Base-by-base conservation (phyloP, 2,888 invertebrate species). In the Disparrhopalites patrizii region DNA sequence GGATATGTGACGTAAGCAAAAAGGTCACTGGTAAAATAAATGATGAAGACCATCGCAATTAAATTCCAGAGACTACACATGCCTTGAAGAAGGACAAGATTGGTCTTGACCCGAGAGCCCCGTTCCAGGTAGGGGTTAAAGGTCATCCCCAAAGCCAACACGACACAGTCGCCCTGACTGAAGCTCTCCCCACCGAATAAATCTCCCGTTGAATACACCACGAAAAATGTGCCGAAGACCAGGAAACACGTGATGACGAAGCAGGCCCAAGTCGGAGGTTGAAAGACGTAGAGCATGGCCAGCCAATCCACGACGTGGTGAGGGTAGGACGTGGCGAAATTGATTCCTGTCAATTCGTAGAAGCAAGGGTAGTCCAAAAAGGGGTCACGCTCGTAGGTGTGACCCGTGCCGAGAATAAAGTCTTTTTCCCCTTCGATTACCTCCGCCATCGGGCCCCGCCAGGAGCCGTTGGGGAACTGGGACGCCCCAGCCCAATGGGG, bases 1-100 rank as follows among this genome's bases (percentile, higher is more conserved):
- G 52, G 52, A 23, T 28, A 52, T 2, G 52, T 52, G 28, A 52
- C 52, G 28, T 52, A 52, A n/a, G 52, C 52, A 18, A 52, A 28
- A 30, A 52, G 30, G 30, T 52, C 52, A 52, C 52, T 52, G 5
- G n/a, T 27, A 13, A 52, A 52, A 23, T 52, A 52, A 4, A n/a
- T 52, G 13, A 47, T 47, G 47, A 47, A 23, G 3, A 47, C 47
- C 25, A 47, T 7, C 7, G 47, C 20, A 8, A 25, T 47, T 15
- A 47, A 13, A 20, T 23, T 47, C 20, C 25, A 23, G 3, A 47
- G 20, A 30, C 27, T 52, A 18, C 25, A 52, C n/a, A 52, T 13
- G 5, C 2, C 2, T 27, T 18, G 2, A n/a, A n/a, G n/a, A n/a
- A n/a, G n/a, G 18, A 52, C 7, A 2, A 25, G 3, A 15, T 4